Evolutionary conservation across 2,797 vertebrate species (phyloP).

Genomic region (Myotis daubentonii): DNA sequence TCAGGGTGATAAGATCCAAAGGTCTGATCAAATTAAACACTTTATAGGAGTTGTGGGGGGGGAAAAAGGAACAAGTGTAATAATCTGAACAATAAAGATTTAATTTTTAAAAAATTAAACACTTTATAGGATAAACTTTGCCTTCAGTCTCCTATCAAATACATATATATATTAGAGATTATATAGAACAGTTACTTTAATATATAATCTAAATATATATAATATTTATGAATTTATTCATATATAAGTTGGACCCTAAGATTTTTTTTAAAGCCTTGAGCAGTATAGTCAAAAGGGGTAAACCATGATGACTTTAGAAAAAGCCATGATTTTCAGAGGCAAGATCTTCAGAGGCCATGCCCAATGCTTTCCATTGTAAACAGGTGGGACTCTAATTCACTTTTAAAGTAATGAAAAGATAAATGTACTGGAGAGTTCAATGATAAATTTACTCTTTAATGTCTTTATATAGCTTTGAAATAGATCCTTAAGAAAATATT

Average conservation of each 20-base stretch:
- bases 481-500: background rate
- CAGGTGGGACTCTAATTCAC: background rate
- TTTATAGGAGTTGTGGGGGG: background rate
- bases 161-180: background rate
- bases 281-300: background rate
- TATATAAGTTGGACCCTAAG: background rate
- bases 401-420: slow-evolving; percentile 20
- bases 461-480: background rate
- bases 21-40: background rate
- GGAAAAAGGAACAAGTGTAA: no score
- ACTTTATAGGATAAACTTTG: background rate
- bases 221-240: background rate
- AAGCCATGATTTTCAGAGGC: background rate
- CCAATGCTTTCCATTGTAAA: background rate
- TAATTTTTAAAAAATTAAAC: background rate
- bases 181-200: background rate
- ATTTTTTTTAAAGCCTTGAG: background rate
- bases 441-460: background rate
- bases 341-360: background rate
- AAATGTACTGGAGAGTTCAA: background rate
- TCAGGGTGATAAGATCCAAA: background rate
- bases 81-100: no score
- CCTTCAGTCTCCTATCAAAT: background rate
- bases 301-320: background rate
- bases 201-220: background rate